Percentiles rank a stretch among this genome's conserved stretches.
These are phyloP conservation scores for Dendroctonus valens DNA, from an alignment of 1,140 invertebrate species.

Conservation along the genomic window DNA sequence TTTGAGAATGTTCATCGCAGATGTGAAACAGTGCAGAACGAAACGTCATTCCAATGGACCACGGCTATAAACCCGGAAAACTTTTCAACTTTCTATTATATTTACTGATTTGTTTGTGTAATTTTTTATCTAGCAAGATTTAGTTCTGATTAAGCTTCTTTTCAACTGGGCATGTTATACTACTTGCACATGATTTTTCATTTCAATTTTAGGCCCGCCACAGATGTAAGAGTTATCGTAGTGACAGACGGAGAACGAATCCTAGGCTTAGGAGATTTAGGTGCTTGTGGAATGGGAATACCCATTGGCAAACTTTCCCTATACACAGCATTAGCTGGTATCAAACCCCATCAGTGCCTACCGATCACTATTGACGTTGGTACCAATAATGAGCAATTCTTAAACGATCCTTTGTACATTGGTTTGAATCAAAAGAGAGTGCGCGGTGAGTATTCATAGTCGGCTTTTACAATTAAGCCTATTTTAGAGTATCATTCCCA, in stretches of 20 bases:
- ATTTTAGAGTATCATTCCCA: no score
- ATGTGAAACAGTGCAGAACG: no score
- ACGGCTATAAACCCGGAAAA: no score
- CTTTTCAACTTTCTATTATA: no score
- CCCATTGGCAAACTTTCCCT: conserved; percentile 91
- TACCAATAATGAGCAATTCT: conserved; percentile 81
- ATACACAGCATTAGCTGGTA: conserved; percentile 90
- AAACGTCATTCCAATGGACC: no score
- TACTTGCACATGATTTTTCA: no score
- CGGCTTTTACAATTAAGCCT: no score
- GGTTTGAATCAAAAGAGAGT: conserved; percentile 82
- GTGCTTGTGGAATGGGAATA: conserved; percentile 94
- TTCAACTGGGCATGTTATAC: no score
- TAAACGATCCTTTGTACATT: conserved; percentile 91
- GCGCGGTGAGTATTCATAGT: conserved; percentile 53
- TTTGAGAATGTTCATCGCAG: no score
- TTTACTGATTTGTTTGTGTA: no score
- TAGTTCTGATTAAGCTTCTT: no score
- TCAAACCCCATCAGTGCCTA: conserved; percentile 89
- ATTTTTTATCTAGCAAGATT: no score
- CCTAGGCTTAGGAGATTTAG: conserved; percentile 89
- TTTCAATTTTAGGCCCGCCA: conserved; percentile 73
- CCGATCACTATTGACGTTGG: conserved; percentile 93
- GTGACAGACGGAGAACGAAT: conserved; percentile 96
- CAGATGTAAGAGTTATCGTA: conserved; percentile 88